A percentile compares a stretch with the other conserved stretches of the same genome.
phyloP scores from a whole-genome alignment of 2,888 invertebrate genomes.

The Ochropleura plecta region DNA sequence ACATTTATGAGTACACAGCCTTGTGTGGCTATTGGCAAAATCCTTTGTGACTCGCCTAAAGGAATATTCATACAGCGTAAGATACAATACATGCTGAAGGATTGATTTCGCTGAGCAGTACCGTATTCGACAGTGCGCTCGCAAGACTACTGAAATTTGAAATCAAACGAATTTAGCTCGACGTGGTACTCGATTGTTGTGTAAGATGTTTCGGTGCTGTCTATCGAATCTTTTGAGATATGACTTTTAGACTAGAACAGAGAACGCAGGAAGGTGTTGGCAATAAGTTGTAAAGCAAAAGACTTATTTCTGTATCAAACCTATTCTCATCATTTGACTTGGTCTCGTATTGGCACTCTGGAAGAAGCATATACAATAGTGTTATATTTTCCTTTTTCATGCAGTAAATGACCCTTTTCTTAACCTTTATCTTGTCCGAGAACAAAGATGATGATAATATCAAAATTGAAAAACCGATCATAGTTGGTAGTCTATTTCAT shows the following conservation, averaged over 20 bases:
- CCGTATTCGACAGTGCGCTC: slow-evolving; percentile 32
- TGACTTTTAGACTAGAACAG: not conserved
- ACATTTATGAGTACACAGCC: slow-evolving; percentile 66
- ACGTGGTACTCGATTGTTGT: slow-evolving; percentile 29
- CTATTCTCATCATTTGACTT: not conserved
- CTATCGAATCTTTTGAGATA: slow-evolving; percentile 14
- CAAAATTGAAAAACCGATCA: not conserved
- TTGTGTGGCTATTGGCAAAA: slow-evolving; percentile 60
- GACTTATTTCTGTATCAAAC: not conserved
- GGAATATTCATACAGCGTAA: slow-evolving; percentile 47
- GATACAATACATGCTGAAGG: slow-evolving; percentile 56
- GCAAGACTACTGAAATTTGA: slow-evolving; percentile 44
- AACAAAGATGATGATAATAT: too few species aligned
- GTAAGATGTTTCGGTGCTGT: slow-evolving; percentile 6
- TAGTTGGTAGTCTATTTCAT: not conserved
- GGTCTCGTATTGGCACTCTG: not conserved
- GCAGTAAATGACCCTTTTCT: too few species aligned
- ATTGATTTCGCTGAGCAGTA: slow-evolving; percentile 52
- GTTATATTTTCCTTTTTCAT: not conserved
- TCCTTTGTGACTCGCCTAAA: slow-evolving; percentile 66
- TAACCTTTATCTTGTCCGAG: too few species aligned
- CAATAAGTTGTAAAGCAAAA: not conserved
- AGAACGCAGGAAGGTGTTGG: not conserved
- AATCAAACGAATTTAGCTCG: slow-evolving; percentile 39
- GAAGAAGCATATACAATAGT: not conserved